Conservation (phyloP, 2,888 invertebrate species). For the Lamellibrachia columna region DNA sequence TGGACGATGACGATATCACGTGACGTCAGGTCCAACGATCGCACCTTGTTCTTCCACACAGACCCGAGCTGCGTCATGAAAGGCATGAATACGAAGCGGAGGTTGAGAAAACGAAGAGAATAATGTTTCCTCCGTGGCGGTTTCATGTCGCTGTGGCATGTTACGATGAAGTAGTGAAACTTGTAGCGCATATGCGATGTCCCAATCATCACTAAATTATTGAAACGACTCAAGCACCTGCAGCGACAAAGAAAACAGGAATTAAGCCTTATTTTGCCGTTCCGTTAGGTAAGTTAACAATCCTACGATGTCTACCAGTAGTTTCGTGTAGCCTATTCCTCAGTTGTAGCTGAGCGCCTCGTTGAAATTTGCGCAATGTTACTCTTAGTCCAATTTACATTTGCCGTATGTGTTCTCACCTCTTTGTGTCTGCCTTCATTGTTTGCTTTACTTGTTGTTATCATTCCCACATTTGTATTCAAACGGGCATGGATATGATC, state of each 20-base stretch:
- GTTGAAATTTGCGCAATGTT: too few relatives aligned
- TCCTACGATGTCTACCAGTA: too few relatives aligned
- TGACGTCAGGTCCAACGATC: neutral
- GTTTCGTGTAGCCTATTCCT: too few relatives aligned
- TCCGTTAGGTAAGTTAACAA: neutral
- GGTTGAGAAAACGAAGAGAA: neutral
- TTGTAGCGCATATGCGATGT: neutral
- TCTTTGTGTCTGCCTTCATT: too few relatives aligned
- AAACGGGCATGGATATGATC: too few relatives aligned
- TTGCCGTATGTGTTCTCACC: too few relatives aligned
- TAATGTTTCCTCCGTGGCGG: neutral
- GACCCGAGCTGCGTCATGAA: neutral
- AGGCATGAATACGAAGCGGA: neutral
- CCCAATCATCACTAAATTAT: neutral
- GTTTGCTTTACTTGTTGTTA: too few relatives aligned
- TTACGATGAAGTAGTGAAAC: neutral
- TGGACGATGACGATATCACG: neutral
- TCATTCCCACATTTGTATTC: too few relatives aligned
- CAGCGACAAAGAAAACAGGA: neutral
- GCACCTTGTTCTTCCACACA: neutral
- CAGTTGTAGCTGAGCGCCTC: too few relatives aligned
- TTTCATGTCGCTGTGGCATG: neutral
- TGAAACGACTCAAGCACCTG: neutral
- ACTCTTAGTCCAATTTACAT: too few relatives aligned
- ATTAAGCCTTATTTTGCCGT: neutral